Conservation (phyloP, 2,797 vertebrate species). For the Odontamblyopus rebecca region DNA sequence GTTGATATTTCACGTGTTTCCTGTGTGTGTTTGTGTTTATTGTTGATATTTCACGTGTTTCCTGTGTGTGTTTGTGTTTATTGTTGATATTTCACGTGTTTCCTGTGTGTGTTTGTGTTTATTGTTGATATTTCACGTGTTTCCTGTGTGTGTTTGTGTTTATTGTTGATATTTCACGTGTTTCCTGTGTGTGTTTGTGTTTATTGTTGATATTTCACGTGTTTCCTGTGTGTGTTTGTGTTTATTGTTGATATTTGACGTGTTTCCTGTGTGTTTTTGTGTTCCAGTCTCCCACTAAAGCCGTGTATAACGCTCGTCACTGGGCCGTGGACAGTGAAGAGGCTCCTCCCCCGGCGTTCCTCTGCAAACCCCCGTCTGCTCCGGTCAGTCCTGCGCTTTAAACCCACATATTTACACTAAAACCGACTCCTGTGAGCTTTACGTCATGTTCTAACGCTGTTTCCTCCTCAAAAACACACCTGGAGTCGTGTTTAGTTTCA, state of each 20-base stretch:
- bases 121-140: no score
- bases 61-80: neutral
- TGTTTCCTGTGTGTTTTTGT: neutral
- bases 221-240: slow-evolving; percentile 2
- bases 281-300: slow-evolving; percentile 89
- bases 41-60: no score
- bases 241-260: neutral
- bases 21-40: neutral
- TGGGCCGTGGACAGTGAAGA: slow-evolving; percentile 78
- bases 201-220: neutral
- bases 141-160: neutral
- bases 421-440: no score
- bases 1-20: no score
- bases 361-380: slow-evolving; percentile 28
- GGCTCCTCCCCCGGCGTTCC: slow-evolving; percentile 42
- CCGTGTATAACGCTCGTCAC: slow-evolving; percentile 93
- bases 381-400: slow-evolving; percentile 40
- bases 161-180: no score
- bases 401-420: neutral
- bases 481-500: no score
- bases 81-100: no score
- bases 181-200: neutral
- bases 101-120: neutral
- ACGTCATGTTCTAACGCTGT: no score
- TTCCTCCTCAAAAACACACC: no score